phyloP scores from a whole-genome alignment of 2,113 vertebrate species.

The Alouatta palliata region DNA sequence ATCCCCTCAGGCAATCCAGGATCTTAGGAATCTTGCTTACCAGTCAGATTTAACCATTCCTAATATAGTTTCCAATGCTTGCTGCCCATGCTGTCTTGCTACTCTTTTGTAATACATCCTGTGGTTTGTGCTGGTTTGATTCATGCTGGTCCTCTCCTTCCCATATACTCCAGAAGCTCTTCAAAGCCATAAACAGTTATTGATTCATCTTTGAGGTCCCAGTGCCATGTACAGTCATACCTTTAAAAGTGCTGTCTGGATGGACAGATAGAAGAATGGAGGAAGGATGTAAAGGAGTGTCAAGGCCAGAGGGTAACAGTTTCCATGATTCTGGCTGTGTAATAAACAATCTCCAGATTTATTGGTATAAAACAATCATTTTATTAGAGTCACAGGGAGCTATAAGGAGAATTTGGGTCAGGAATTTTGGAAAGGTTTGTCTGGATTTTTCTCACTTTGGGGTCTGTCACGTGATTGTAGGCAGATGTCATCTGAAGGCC shows the following conservation, averaged over 20 bases:
- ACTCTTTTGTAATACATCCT: background rate
- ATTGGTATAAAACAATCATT: background rate
- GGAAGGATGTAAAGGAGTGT: background rate
- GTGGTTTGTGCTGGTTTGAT: background rate
- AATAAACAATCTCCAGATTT: background rate
- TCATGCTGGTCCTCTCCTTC: background rate
- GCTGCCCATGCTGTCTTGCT: background rate
- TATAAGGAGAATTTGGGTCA: background rate
- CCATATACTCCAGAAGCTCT: background rate
- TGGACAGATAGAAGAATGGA: background rate
- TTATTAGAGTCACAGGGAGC: background rate
- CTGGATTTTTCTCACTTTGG: background rate
- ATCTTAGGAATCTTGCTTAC: background rate
- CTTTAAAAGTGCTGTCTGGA: background rate
- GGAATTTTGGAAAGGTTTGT: background rate
- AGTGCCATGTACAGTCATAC: background rate
- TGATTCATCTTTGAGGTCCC: background rate
- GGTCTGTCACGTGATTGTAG: background rate
- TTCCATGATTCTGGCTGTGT: background rate
- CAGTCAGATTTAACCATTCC: background rate
- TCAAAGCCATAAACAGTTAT: background rate
- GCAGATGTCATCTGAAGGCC: conserved; percentile 1
- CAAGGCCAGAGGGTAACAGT: background rate
- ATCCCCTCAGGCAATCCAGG: background rate
- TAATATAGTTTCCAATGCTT: conserved; percentile 22